Evolutionary conservation across 2,797 vertebrate genomes (phyloP).

Genomic region (Micrastur ruficollis): DNA sequence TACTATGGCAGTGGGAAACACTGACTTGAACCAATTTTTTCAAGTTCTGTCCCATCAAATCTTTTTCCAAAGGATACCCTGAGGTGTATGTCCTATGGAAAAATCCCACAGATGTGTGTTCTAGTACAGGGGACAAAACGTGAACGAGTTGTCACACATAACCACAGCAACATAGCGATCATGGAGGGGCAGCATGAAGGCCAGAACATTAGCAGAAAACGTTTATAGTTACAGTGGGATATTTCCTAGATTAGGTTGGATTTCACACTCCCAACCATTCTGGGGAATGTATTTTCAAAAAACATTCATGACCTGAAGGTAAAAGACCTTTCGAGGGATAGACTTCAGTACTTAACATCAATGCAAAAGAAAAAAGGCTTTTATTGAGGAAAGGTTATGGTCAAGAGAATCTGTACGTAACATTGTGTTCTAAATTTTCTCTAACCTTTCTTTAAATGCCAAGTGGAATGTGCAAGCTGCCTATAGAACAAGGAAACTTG

Average conservation of each 20-base stretch:
- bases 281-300: background rate
- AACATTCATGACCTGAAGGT: rapidly evolving
- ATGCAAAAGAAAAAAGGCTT: background rate
- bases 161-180: background rate
- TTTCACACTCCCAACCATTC: background rate
- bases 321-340: background rate
- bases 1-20: background rate
- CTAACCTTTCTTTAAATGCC: background rate
- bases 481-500: background rate
- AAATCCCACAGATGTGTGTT: background rate
- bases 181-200: background rate
- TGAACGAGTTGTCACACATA: background rate
- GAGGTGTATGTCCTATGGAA: background rate
- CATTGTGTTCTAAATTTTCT: background rate
- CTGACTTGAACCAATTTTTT: background rate
- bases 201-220: background rate
- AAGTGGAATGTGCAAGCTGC: background rate
- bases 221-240: background rate
- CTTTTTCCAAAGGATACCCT: background rate
- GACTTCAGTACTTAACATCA: background rate
- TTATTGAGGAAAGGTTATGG: background rate
- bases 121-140: background rate
- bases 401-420: rapidly evolving
- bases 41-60: background rate
- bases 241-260: background rate